Conservation (phyloP, 2,113 vertebrate genomes). For the Neodontobutis hainanensis region DNA sequence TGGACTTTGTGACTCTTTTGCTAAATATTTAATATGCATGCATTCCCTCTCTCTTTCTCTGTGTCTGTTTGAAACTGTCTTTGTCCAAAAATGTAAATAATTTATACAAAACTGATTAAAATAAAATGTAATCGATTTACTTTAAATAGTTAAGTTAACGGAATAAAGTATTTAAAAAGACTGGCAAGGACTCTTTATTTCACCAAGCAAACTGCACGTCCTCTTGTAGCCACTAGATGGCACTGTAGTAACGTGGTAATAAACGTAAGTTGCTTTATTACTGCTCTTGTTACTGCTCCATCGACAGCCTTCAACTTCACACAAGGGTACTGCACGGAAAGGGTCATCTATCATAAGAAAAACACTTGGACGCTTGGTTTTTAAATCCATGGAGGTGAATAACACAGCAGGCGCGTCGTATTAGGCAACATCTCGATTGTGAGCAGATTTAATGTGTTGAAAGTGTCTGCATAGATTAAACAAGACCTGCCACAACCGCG, state of each 20-base stretch:
- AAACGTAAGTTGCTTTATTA: background rate
- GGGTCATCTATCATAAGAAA: constrained; percentile 3
- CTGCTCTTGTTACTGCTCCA: constrained; percentile 16
- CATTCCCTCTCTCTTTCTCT: constrained; percentile 21
- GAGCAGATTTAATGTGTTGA: constrained; percentile 32
- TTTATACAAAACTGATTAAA: constrained; percentile 70
- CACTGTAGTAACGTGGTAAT: constrained; percentile 12
- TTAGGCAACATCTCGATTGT: constrained; percentile 35
- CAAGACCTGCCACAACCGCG: constrained; percentile 20
- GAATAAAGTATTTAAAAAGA: constrained; percentile 42
- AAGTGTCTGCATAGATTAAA: constrained; percentile 53
- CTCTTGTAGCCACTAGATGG: constrained; percentile 38
- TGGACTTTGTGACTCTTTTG: constrained; percentile 34
- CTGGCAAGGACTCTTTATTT: background rate
- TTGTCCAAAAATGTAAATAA: constrained; percentile 77
- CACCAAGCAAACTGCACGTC: background rate
- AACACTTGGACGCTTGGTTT: constrained; percentile 1
- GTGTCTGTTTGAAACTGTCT: constrained; percentile 35
- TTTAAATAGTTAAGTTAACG: constrained; percentile 66
- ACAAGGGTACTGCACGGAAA: constrained; percentile 1
- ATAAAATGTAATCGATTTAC: constrained; percentile 69
- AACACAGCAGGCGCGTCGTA: constrained; percentile 17
- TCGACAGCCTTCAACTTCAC: constrained; percentile 47
- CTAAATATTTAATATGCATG: constrained; percentile 61
- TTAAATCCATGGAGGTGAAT: constrained; percentile 32